phyloP scores from a whole-genome alignment of 2,113 vertebrate species.

The Amblyornis subalaris region DNA sequence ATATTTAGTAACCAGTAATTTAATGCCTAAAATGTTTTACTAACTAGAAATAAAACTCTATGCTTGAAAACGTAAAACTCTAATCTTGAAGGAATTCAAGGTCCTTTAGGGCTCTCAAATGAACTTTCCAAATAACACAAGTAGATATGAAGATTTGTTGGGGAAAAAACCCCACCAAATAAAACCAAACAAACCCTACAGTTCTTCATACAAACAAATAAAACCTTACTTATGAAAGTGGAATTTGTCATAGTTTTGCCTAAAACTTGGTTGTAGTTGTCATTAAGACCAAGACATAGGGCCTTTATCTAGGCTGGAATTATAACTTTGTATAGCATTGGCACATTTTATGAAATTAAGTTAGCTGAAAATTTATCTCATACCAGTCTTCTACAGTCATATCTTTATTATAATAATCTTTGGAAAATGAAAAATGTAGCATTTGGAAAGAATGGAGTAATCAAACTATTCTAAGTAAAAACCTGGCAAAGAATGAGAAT shows the following conservation, averaged over 20 bases:
- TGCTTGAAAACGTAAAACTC: neutral
- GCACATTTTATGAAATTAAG: neutral
- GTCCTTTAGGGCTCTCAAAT: neutral
- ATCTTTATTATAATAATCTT: neutral
- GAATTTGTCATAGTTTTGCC: neutral
- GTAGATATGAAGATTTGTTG: neutral
- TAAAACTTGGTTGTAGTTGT: neutral
- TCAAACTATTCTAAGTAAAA: neutral
- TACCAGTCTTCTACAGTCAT: neutral
- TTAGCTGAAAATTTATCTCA: neutral
- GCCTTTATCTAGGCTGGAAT: neutral
- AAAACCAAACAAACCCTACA: neutral
- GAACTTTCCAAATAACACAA: neutral
- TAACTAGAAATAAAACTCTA: neutral
- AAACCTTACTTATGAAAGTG: neutral
- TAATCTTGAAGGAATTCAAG: neutral
- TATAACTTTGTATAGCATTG: neutral
- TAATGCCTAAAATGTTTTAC: constrained; percentile 47
- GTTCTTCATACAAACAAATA: neutral
- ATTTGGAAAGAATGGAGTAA: neutral
- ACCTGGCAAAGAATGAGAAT: neutral
- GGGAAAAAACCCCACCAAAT: fast-evolving
- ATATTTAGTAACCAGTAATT: constrained; percentile 77
- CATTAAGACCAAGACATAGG: neutral
- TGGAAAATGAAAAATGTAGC: neutral